A percentile compares a stretch with the other conserved stretches of the same genome.
These are phyloP conservation scores for Cydia splendana DNA, from an alignment of 1,140 invertebrate species.

Conservation along the genomic window DNA sequence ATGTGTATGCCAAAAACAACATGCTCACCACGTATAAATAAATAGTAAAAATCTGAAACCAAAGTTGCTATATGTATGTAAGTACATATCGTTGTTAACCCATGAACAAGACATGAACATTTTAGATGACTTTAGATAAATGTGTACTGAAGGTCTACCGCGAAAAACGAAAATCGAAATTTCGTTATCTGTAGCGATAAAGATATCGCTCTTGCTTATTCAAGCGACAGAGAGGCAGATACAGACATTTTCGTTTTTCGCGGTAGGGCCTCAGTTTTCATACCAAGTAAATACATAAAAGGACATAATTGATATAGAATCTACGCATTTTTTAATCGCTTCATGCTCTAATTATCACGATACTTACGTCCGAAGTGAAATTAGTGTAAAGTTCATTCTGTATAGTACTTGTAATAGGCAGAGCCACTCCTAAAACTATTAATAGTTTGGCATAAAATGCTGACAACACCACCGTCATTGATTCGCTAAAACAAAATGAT, in stretches of 20 bases:
- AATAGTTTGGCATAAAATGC: constrained; percentile 77
- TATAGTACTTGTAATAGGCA: constrained; percentile 74
- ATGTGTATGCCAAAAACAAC: constrained; percentile 68
- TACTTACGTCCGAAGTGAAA: constrained; percentile 70
- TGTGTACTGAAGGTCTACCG: too few species aligned
- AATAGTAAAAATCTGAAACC: constrained; percentile 70
- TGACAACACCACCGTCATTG: constrained; percentile 75
- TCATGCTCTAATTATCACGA: constrained; percentile 37
- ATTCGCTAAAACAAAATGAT: constrained; percentile 76
- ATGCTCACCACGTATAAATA: constrained; percentile 69
- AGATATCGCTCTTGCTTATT: too few species aligned
- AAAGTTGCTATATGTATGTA: not conserved
- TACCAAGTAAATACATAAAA: too few species aligned
- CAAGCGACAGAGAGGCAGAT: too few species aligned
- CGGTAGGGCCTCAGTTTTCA: too few species aligned
- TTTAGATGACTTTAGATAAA: too few species aligned
- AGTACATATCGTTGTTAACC: not conserved
- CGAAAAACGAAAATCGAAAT: too few species aligned
- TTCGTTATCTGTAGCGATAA: too few species aligned
- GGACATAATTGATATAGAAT: too few species aligned
- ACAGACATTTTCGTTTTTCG: too few species aligned
- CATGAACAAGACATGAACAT: too few species aligned
- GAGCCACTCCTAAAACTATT: constrained; percentile 73
- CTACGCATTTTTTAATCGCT: too few species aligned
- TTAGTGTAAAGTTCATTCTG: constrained; percentile 70